Percentiles rank a stretch among this genome's conserved stretches.
Conservation (phyloP, 2,113 vertebrate genomes). For the Spermophilus dauricus region DNA sequence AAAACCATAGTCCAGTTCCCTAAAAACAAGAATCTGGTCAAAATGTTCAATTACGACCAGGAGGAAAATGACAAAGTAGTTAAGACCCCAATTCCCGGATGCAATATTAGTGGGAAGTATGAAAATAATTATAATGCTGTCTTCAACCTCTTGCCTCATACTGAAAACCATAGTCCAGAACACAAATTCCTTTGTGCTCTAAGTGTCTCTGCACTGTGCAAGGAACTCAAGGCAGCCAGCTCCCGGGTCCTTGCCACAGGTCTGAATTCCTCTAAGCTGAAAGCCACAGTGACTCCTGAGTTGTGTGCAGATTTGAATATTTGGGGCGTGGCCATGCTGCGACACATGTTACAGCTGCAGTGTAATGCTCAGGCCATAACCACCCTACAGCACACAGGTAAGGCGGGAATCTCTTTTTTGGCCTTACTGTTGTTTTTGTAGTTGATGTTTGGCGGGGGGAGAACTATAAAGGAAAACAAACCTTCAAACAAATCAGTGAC, state of each 20-base stretch:
- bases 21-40: background rate
- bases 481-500: background rate
- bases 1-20: too few species aligned
- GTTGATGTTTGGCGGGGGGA: background rate
- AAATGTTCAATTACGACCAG: background rate
- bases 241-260: slow-evolving; percentile 65
- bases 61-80: background rate
- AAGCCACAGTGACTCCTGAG: background rate
- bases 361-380: slow-evolving; percentile 96
- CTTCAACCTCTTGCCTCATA: slow-evolving; percentile 93
- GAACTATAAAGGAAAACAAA: background rate
- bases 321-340: slow-evolving; percentile 93
- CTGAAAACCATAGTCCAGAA: slow-evolving; percentile 87
- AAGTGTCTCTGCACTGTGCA: slow-evolving; percentile 90
- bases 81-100: slow-evolving; percentile 76
- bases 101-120: slow-evolving; percentile 80
- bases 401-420: slow-evolving; percentile 19
- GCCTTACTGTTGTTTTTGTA: background rate
- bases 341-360: slow-evolving; percentile 94
- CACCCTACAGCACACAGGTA: slow-evolving; percentile 88
- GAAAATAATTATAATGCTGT: slow-evolving; percentile 90
- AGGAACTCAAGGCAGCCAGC: slow-evolving; percentile 84
- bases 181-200: slow-evolving; percentile 92
- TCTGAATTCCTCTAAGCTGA: background rate
- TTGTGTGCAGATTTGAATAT: slow-evolving; percentile 83